Evolutionary conservation across 2,797 vertebrate species (phyloP).

Genomic region (Triplophysa yarkandensis): DNA sequence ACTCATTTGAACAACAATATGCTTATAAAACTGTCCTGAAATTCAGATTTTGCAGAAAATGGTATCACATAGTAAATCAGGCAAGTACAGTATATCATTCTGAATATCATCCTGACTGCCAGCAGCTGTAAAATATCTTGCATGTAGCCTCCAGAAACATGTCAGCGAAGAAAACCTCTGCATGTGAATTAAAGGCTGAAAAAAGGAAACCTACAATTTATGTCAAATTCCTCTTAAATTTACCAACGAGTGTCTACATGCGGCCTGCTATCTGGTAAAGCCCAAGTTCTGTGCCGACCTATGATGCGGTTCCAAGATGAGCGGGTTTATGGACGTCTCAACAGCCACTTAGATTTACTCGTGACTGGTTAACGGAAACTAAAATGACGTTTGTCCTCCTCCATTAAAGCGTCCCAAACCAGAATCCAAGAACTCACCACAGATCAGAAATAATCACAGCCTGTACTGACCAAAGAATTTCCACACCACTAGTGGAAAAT

Average conservation of each 20-base stretch:
- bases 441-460: slow-evolving; percentile 43
- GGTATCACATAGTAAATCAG: slow-evolving; percentile 12
- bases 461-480: slow-evolving; percentile 21
- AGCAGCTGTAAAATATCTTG: slow-evolving; percentile 47
- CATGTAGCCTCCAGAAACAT: slow-evolving; percentile 40
- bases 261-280: slow-evolving; percentile 47
- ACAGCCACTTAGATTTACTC: slow-evolving; percentile 4
- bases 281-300: slow-evolving; percentile 35
- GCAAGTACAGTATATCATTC: slow-evolving; percentile 20
- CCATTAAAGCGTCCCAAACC: slow-evolving; percentile 14
- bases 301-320: neutral
- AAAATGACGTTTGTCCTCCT: slow-evolving; percentile 26
- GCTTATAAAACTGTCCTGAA: neutral
- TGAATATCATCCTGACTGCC: slow-evolving; percentile 46
- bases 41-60: slow-evolving; percentile 6
- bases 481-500: slow-evolving; percentile 50
- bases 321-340: neutral
- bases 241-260: slow-evolving; percentile 58
- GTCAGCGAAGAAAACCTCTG: slow-evolving; percentile 44
- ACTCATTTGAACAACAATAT: no score
- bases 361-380: slow-evolving; percentile 19
- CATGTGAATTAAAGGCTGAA: slow-evolving; percentile 54
- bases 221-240: slow-evolving; percentile 23
- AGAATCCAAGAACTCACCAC: slow-evolving; percentile 28
- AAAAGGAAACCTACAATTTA: slow-evolving; percentile 56